Evolutionary conservation across 2,113 vertebrate species (phyloP).

Genomic region (Acrocephalus kingi): DNA sequence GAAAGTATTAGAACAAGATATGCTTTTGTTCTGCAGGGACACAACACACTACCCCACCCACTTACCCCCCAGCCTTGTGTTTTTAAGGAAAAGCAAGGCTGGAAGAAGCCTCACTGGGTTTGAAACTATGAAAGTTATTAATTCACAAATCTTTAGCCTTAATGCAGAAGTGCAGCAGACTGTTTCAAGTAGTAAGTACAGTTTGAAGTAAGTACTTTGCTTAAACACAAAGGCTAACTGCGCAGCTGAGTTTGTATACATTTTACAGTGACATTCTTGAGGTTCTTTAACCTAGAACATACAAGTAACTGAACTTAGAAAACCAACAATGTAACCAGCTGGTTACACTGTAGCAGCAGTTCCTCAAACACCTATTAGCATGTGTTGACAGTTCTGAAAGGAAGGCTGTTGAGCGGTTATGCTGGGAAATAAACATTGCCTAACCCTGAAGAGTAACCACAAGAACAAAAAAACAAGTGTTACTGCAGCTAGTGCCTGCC

Average conservation of each 20-base stretch:
- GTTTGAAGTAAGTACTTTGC: too few species aligned
- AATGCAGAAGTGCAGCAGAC: neutral
- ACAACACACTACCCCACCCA: neutral
- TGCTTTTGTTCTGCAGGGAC: neutral
- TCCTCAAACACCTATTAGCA: constrained; percentile 19
- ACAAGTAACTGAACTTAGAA: neutral
- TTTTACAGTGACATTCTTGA: neutral
- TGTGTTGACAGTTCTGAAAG: constrained; percentile 28
- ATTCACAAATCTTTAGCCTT: neutral
- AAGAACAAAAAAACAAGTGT: constrained; percentile 65
- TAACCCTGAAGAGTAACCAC: constrained; percentile 77
- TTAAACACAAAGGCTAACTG: neutral
- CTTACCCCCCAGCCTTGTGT: neutral
- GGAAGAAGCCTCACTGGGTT: neutral
- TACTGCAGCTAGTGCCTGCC: constrained; percentile 19
- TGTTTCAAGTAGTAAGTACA: neutral
- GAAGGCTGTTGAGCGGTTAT: constrained; percentile 48
- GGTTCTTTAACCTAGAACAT: neutral
- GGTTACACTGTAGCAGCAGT: neutral
- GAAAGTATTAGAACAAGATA: neutral
- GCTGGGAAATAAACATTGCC: constrained; percentile 80
- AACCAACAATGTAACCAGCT: neutral
- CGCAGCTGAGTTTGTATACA: neutral
- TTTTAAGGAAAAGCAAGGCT: neutral
- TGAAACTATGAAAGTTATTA: neutral